Evolutionary conservation across 2,888 invertebrate species (phyloP).

Genomic region (Napeogenes sylphis): DNA sequence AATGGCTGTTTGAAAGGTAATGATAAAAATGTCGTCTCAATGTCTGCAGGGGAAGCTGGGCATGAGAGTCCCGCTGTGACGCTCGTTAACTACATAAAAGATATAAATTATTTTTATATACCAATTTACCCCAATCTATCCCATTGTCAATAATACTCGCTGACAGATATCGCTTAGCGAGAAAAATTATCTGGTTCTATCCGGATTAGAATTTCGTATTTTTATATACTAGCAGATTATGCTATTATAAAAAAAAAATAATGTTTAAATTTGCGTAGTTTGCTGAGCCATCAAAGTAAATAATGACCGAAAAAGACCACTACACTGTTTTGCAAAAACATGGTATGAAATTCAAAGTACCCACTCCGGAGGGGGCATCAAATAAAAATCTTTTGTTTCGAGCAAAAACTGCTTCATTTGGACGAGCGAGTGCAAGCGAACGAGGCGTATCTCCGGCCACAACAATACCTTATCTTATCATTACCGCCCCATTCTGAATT

Average conservation of each 20-base stretch:
- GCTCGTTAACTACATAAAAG: constrained; percentile 66
- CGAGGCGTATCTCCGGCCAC: constrained; percentile 63
- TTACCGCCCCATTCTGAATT: constrained; percentile 68
- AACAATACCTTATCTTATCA: constrained; percentile 72
- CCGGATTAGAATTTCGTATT: constrained; percentile 8
- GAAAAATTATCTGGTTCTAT: constrained; percentile 30
- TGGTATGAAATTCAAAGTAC: background rate
- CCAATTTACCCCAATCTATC: constrained; percentile 73
- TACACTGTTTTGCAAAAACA: background rate
- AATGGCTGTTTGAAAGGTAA: constrained; percentile 33
- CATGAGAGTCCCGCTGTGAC: constrained; percentile 57
- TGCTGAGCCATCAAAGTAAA: too few relatives aligned
- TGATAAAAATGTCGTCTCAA: constrained; percentile 56
- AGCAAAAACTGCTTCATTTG: constrained; percentile 23
- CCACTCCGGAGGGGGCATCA: constrained; percentile 12
- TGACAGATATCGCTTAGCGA: constrained; percentile 56
- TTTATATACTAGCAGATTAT: too few relatives aligned
- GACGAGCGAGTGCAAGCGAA: constrained; percentile 26
- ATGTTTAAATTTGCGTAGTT: too few relatives aligned
- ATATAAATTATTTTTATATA: constrained; percentile 74
- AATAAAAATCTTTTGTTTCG: constrained; percentile 22
- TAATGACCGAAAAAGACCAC: background rate
- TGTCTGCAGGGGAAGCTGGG: constrained; percentile 62
- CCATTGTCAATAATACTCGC: constrained; percentile 53
- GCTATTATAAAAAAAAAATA: too few relatives aligned